Evolutionary conservation across 2,888 invertebrate species (phyloP).

Genomic region (Eristalis arbustorum): DNA sequence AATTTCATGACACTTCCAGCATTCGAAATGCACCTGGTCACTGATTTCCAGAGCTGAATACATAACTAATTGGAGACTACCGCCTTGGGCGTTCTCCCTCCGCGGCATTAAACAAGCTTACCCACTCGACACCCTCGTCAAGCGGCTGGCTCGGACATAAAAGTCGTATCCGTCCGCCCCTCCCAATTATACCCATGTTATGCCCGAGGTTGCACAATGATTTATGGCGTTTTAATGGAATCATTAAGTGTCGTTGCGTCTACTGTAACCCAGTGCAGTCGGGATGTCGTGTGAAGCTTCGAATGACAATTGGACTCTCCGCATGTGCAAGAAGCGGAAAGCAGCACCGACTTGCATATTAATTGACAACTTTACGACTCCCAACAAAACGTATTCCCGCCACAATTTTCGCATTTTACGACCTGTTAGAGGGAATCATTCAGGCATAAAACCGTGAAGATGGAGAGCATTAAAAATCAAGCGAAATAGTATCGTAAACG

Average conservation of each 20-base stretch:
- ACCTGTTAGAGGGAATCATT: constrained; percentile 1
- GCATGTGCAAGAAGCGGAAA: not conserved
- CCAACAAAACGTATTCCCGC: not conserved
- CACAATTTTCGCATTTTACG: constrained; percentile 3
- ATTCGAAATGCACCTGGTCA: not conserved
- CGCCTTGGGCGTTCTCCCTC: not conserved
- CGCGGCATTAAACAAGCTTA: not conserved
- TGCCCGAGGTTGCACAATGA: not conserved
- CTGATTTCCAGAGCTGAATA: not conserved
- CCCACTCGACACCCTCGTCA: not conserved
- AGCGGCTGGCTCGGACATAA: not conserved
- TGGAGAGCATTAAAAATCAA: not conserved
- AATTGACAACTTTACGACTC: constrained; percentile 6
- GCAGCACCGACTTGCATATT: not conserved
- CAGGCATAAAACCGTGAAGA: not conserved
- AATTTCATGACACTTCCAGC: not conserved
- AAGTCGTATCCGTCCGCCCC: not conserved
- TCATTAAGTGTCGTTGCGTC: not conserved
- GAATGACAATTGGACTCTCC: not conserved
- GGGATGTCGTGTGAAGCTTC: not conserved
- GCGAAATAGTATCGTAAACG: not conserved
- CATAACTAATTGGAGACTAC: not conserved
- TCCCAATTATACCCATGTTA: not conserved
- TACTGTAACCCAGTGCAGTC: not conserved
- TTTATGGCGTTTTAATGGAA: not conserved